Conservation (phyloP, 2,113 vertebrate genomes). For the Barnardius zonarius region DNA sequence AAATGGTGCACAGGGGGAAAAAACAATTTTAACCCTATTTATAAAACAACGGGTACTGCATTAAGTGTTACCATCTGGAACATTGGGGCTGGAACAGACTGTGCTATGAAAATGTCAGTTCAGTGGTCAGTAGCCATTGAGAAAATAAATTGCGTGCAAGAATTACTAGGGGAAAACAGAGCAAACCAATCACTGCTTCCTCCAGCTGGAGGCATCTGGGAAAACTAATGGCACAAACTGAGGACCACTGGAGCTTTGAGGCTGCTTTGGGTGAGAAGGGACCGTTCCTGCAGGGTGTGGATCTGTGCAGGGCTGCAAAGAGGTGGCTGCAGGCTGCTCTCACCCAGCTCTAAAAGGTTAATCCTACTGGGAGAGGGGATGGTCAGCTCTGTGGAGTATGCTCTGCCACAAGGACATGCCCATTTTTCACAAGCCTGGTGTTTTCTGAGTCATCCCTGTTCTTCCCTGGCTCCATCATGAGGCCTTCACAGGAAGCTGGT, state of each 20-base stretch:
- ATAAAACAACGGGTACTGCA: background rate
- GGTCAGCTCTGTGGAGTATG: background rate
- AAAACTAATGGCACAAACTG: background rate
- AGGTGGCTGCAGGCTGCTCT: background rate
- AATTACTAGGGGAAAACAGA: background rate
- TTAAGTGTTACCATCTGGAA: constrained; percentile 2
- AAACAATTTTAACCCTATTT: constrained; percentile 26
- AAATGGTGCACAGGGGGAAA: constrained; percentile 9
- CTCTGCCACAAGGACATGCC: background rate
- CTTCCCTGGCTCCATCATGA: background rate
- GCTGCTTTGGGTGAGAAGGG: background rate
- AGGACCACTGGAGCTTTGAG: background rate
- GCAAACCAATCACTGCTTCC: background rate
- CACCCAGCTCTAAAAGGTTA: background rate
- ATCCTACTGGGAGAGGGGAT: background rate
- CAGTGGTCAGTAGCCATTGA: background rate
- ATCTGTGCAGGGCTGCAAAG: background rate
- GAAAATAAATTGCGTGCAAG: background rate
- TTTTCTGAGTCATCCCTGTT: background rate
- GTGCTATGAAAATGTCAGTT: constrained; percentile 5
- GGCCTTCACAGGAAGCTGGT: background rate
- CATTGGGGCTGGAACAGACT: fast-evolving
- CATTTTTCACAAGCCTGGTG: background rate
- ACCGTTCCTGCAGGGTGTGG: background rate
- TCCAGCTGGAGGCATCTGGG: background rate